Evolutionary conservation across 2,113 vertebrate genomes (phyloP).

Genomic region (Orycteropus afer): DNA sequence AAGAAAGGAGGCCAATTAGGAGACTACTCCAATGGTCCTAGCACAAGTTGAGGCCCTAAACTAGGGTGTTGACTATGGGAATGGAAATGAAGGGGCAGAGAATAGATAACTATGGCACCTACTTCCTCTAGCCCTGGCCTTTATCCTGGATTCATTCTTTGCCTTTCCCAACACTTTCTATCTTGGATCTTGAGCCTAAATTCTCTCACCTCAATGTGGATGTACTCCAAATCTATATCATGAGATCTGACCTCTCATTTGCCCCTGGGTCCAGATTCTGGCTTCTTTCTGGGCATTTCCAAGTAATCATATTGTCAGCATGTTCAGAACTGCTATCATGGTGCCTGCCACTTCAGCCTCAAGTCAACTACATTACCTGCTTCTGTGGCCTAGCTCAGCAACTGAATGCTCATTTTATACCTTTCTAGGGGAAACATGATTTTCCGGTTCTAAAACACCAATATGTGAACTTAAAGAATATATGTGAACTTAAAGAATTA

Average conservation of each 20-base stretch:
- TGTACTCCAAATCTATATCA: neutral
- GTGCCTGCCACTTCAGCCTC: neutral
- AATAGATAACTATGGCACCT: neutral
- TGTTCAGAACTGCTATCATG: neutral
- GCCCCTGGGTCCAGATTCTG: neutral
- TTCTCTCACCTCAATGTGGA: neutral
- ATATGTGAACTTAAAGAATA: too few species aligned
- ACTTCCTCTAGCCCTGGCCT: neutral
- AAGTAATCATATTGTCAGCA: neutral
- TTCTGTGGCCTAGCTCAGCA: neutral
- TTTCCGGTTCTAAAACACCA: neutral
- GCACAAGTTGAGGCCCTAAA: neutral
- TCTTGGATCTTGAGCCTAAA: neutral
- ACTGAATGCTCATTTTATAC: neutral
- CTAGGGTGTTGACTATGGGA: neutral
- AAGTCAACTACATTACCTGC: neutral
- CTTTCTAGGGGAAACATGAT: neutral
- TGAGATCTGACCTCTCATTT: neutral
- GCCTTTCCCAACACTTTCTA: neutral
- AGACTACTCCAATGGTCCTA: neutral
- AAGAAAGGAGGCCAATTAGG: slow-evolving; percentile 18
- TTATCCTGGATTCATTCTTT: neutral
- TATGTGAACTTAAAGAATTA: neutral
- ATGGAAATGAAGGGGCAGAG: neutral
- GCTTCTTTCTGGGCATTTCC: slow-evolving; percentile 27